These are phyloP conservation scores for Seriola dumerili DNA, from an alignment of 2,113 vertebrate genomes.

Conservation along the genomic window DNA sequence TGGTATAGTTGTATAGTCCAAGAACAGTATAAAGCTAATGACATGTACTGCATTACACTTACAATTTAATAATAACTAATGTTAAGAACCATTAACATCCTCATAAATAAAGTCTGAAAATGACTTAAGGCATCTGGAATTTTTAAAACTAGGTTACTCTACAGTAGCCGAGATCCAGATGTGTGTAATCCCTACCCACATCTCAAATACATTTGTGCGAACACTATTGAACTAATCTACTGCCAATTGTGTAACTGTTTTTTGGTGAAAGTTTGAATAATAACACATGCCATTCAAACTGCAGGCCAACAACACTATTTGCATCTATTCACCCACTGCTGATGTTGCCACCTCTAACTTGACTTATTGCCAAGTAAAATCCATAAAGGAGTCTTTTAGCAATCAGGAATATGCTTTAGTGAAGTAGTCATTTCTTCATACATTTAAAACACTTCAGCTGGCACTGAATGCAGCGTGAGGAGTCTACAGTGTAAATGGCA, in stretches of 20 bases:
- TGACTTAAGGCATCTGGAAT: neutral
- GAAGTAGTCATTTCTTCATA: neutral
- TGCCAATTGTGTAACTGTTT: neutral
- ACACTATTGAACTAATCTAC: neutral
- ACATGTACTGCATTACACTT: neutral
- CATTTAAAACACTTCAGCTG: neutral
- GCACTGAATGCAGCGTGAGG: neutral
- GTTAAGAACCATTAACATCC: neutral
- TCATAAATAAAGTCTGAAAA: neutral
- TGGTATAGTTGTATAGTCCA: neutral
- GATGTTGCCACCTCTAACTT: neutral
- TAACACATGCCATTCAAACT: neutral
- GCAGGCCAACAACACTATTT: neutral
- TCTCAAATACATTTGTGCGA: neutral
- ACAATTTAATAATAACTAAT: neutral
- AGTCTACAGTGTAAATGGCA: neutral
- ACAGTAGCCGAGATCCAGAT: neutral
- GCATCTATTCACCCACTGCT: neutral
- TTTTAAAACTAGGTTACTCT: neutral
- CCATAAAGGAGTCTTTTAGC: neutral
- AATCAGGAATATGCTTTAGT: neutral
- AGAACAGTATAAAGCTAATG: neutral
- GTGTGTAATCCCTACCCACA: neutral
- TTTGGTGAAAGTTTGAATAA: neutral
- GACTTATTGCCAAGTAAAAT: neutral